Conservation (phyloP, 2,888 invertebrate species). For the Troides helena region DNA sequence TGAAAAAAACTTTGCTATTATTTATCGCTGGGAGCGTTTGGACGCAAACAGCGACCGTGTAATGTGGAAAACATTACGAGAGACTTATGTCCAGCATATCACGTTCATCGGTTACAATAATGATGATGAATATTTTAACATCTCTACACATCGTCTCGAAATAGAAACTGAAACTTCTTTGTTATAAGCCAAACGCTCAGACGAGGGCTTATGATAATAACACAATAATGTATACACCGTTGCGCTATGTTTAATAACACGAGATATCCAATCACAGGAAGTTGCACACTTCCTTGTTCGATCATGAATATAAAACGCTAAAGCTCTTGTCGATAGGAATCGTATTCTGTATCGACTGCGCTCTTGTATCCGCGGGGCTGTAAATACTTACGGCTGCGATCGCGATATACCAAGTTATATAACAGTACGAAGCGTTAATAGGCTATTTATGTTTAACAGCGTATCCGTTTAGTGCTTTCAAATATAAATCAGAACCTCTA, state of each 20-base stretch:
- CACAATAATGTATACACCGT: neutral
- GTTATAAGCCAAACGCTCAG: no score
- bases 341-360: slow-evolving; percentile 37
- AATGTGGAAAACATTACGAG: no score
- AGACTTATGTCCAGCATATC: no score
- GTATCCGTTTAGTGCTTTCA: slow-evolving; percentile 39
- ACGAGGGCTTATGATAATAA: no score
- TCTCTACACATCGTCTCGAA: no score
- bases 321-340: slow-evolving; percentile 35
- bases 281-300: slow-evolving; percentile 35
- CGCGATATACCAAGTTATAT: slow-evolving; percentile 7
- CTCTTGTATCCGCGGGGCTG: slow-evolving; percentile 37
- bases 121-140: no score
- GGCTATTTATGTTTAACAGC: slow-evolving; percentile 39
- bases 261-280: slow-evolving; percentile 32
- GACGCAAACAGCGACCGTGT: no score
- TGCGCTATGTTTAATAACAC: neutral
- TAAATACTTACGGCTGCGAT: slow-evolving; percentile 30
- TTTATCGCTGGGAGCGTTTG: no score
- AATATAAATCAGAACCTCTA: slow-evolving; percentile 40
- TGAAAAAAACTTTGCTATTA: no score
- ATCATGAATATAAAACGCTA: slow-evolving; percentile 34
- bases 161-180: no score
- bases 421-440: slow-evolving; percentile 33
- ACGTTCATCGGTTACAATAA: no score